Percentiles rank a stretch among this genome's conserved stretches.
Evolutionary conservation across 2,113 vertebrate genomes (phyloP).

Genomic region (Dipodomys ordii): DNA sequence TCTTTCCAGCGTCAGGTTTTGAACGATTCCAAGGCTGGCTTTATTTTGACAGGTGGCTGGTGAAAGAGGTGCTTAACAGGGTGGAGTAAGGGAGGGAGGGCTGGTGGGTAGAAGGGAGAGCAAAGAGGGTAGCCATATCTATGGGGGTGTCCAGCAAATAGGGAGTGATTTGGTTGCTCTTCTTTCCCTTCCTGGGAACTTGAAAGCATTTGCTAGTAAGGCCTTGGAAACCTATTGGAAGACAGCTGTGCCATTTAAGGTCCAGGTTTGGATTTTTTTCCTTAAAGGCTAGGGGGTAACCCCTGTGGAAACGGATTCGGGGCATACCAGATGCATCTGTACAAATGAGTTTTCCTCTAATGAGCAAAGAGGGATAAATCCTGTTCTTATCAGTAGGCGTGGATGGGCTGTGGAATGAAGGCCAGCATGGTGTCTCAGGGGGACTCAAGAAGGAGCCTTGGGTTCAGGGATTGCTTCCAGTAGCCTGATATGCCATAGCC

Average conservation of each 20-base stretch:
- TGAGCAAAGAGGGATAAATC: not conserved
- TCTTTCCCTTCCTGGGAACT: not conserved
- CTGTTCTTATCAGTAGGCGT: not conserved
- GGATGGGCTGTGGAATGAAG: not conserved
- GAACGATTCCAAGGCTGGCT: slow-evolving; percentile 62
- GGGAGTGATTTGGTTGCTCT: not conserved
- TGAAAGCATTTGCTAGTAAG: slow-evolving; percentile 40
- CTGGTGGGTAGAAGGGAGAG: not conserved
- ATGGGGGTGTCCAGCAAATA: slow-evolving; percentile 22
- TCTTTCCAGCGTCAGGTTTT: slow-evolving; percentile 73
- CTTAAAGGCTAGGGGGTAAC: not conserved
- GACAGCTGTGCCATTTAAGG: slow-evolving; percentile 4
- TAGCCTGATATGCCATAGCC: not conserved
- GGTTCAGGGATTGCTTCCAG: not conserved
- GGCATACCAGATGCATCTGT: not conserved
- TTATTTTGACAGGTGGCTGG: slow-evolving; percentile 81
- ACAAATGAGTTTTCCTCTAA: slow-evolving; percentile 36
- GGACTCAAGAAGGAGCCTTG: not conserved
- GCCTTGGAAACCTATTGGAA: not conserved
- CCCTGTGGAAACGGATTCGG: not conserved
- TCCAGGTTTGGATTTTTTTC: not conserved
- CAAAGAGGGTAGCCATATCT: not conserved
- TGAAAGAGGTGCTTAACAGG: slow-evolving; percentile 66
- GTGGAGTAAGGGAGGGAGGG: slow-evolving; percentile 25
- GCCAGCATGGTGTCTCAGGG: not conserved